Evolutionary conservation across 2,113 vertebrate species (phyloP).

Genomic region (Oenanthe melanoleuca): DNA sequence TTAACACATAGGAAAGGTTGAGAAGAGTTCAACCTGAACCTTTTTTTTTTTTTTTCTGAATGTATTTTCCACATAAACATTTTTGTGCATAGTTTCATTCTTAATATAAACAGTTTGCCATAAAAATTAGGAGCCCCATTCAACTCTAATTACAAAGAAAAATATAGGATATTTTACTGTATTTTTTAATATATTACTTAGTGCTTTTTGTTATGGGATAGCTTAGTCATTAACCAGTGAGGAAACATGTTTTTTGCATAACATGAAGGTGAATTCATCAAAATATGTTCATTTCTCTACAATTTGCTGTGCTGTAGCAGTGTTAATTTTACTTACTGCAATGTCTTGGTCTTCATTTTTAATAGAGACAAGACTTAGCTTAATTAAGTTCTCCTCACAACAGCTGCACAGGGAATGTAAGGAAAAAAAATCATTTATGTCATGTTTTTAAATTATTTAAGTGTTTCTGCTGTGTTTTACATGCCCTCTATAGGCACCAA

Average conservation of each 20-base stretch:
- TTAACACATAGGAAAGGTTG: neutral
- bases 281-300: neutral
- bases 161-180: neutral
- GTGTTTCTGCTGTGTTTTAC: neutral
- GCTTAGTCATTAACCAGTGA: neutral
- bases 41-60: no score
- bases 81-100: neutral
- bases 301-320: neutral
- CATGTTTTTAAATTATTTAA: neutral
- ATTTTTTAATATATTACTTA: neutral
- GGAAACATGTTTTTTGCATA: neutral
- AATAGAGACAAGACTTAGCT: neutral
- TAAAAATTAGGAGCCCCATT: neutral
- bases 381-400: neutral
- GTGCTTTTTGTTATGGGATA: neutral
- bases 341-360: neutral
- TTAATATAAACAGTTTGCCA: neutral
- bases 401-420: rapidly evolving
- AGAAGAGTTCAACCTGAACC: neutral
- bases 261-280: neutral
- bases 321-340: neutral
- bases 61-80: neutral
- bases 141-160: neutral
- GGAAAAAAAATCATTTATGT: neutral
- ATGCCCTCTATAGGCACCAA: rapidly evolving